Percentiles rank a stretch among this genome's conserved stretches.
Conservation (phyloP, 1,140 invertebrate genomes). For the Diuraphis noxia region DNA sequence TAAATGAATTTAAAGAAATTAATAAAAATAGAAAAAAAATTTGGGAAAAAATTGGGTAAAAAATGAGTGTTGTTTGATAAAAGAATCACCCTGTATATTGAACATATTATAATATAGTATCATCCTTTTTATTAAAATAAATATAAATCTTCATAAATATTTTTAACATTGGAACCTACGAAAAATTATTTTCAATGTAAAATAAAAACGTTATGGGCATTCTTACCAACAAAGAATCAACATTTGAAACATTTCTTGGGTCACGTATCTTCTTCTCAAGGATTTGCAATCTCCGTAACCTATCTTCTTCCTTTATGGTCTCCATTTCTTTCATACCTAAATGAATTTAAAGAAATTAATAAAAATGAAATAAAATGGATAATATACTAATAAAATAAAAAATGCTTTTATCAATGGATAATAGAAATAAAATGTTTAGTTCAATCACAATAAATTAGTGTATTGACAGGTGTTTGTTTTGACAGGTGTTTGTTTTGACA, state of each 20-base stretch:
- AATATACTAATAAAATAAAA: not conserved
- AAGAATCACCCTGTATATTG: too few relatives aligned
- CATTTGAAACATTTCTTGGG: conserved; percentile 85
- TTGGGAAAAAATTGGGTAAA: too few relatives aligned
- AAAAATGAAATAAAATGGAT: not conserved
- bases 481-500: not conserved
- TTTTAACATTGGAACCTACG: too few relatives aligned
- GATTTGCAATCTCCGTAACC: conserved; percentile 70
- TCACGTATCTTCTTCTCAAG: conserved; percentile 85
- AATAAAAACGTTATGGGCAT: not conserved
- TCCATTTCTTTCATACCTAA: conserved; percentile 64
- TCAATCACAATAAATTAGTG: not conserved
- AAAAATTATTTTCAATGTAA: not conserved
- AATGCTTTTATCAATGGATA: not conserved
- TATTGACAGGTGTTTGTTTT: not conserved
- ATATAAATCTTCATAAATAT: too few relatives aligned
- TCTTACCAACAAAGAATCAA: conserved; percentile 83
- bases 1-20: not conserved
- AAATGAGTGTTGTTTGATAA: too few relatives aligned
- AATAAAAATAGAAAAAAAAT: too few relatives aligned
- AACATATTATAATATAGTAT: too few relatives aligned
- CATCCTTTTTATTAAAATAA: too few relatives aligned
- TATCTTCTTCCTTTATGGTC: conserved; percentile 73
- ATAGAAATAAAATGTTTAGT: not conserved
- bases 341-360: not conserved